Percentiles rank a stretch among this genome's conserved stretches.
Conservation (phyloP, 2,888 invertebrate species). For the Caenorhabditis sp. region DNA sequence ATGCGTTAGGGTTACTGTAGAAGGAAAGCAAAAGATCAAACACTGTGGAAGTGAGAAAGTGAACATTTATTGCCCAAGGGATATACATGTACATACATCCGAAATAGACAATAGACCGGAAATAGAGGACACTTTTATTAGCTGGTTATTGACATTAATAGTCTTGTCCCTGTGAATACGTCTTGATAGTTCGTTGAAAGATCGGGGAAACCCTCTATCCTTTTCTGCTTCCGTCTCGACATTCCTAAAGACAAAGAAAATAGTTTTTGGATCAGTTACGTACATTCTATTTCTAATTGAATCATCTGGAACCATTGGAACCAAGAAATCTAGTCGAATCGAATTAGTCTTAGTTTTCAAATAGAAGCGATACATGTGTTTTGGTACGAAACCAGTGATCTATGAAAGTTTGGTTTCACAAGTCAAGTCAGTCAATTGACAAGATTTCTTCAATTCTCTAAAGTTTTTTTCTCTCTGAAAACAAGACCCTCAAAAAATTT, state of each 20-base stretch:
- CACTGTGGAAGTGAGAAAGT: slow-evolving; percentile 13
- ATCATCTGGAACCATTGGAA: background rate
- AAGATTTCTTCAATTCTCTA: too few species aligned
- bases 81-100: background rate
- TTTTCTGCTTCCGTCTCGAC: background rate
- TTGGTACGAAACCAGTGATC: background rate
- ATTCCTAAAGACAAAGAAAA: background rate
- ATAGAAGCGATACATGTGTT: background rate
- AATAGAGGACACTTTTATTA: slow-evolving; percentile 32
- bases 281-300: background rate
- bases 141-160: slow-evolving; percentile 29
- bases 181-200: slow-evolving; percentile 28
- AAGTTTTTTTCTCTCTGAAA: too few species aligned
- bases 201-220: background rate
- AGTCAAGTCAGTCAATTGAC: too few species aligned
- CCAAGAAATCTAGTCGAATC: background rate
- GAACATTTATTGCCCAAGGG: slow-evolving; percentile 11
- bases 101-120: slow-evolving; percentile 52
- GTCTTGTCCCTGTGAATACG: slow-evolving; percentile 29
- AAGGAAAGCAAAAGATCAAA: background rate
- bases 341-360: background rate
- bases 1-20: too few species aligned
- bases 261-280: slow-evolving; percentile 4
- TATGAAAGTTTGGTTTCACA: too few species aligned
- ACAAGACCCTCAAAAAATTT: too few species aligned